Base-by-base conservation (phyloP, 2,888 invertebrate species). In the Eurytoma californica region DNA sequence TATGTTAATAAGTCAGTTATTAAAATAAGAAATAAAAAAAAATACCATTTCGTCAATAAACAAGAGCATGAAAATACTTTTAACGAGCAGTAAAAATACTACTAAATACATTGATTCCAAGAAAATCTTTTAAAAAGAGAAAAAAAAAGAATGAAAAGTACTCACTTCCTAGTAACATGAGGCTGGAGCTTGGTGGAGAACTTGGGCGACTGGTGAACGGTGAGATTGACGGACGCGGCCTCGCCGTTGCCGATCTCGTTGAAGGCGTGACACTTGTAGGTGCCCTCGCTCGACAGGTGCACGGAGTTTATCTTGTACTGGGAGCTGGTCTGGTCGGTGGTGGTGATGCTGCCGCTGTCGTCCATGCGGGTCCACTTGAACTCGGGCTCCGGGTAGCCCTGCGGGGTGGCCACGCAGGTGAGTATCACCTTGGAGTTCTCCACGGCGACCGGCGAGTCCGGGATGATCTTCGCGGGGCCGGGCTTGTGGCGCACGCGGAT, bases 321-420 rank as follows among this genome's bases (percentile, higher is more conserved):
- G 24, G 95, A 94, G 0, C 97, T 96, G 13, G 95, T 94, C 3
- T 95, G 95, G 12, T 96, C 95, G 5, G 93, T 92, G 3, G 95
- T 94, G 3, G 95, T 94, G 2, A 95, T 95, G 39, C 39, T 39
- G 9, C 94, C 92, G 4, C 93, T 93, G 2, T 92, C 92, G 80
- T 94, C 94, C 86, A 96, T 95, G 74, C 95, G 93, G 92, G 96
- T 96, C 97, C 97, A 97, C 77, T 96, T 93, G 90, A 95, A 97
- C 87, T 95, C 95, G 0, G 97, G 97, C 30, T 95, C 95, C 0
- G 97, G 97, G 95, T 96, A 97, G n/a, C 97, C 97, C 0, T 97
- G 96, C 0, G 97, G 97, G 83, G 94, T 94, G 0, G 97, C 96
- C 58, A 94, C 94, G 87, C 97, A 97, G 0, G 95, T 96, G 16